A percentile compares a stretch with the other conserved stretches of the same genome.
Conservation (phyloP, 2,797 vertebrate species). For the Morelia viridis region DNA sequence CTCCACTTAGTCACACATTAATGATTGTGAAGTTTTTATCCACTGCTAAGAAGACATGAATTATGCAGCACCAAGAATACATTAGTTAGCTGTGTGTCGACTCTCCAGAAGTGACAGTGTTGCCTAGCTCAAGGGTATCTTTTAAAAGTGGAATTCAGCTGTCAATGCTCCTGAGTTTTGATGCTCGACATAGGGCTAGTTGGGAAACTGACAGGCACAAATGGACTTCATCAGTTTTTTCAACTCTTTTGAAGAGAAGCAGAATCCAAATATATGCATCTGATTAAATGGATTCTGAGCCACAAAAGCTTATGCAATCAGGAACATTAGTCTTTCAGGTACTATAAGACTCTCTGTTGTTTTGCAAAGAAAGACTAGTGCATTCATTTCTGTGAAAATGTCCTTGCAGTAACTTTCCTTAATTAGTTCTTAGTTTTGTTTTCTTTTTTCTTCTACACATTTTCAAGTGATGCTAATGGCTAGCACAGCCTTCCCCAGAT, state of each 20-base stretch:
- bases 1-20: conserved; percentile 1
- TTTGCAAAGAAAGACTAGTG: not conserved
- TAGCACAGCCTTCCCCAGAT: not conserved
- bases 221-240: not conserved
- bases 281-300: not conserved
- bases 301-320: not conserved
- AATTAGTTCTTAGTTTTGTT: not conserved
- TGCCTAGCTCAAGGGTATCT: not conserved
- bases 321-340: not conserved
- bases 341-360: not conserved
- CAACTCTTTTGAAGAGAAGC: not conserved
- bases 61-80: conserved; percentile 31
- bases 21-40: conserved; percentile 47
- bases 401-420: not conserved
- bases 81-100: not conserved
- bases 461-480: not conserved
- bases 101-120: not conserved
- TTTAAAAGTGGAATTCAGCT: not conserved
- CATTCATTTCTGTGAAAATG: not conserved
- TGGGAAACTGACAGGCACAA: not conserved
- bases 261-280: not conserved
- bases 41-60: conserved; percentile 39
- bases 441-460: not conserved
- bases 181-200: conserved; percentile 5
- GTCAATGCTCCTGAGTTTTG: not conserved